phyloP scores from a whole-genome alignment of 1,140 invertebrate species.

The Araneus ventricosus region DNA sequence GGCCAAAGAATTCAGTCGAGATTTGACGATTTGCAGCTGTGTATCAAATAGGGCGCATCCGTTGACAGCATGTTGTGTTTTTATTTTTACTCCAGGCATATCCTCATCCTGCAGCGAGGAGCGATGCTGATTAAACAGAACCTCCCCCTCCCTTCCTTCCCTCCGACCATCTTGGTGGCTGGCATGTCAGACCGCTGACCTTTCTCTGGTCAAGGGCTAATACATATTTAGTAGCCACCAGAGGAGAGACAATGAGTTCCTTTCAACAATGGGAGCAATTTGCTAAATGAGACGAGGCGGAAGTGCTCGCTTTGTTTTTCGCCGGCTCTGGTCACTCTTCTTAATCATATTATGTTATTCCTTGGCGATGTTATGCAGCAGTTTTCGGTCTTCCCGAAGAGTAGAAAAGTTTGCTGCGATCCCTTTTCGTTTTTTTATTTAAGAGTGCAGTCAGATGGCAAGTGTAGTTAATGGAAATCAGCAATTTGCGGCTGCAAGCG shows the following conservation, averaged over 20 bases:
- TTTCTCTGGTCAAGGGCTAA: conserved; percentile 13
- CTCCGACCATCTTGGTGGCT: not conserved
- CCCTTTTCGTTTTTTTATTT: too few species aligned
- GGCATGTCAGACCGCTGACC: conserved; percentile 4
- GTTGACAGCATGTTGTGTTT: not conserved
- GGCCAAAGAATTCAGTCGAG: not conserved
- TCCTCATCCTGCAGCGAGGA: not conserved
- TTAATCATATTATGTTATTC: conserved; percentile 25
- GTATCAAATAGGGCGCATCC: not conserved
- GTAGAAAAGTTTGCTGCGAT: not conserved
- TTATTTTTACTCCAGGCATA: not conserved
- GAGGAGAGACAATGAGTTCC: not conserved
- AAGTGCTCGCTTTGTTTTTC: not conserved
- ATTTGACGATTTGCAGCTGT: not conserved
- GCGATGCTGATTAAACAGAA: not conserved
- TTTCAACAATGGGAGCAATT: not conserved
- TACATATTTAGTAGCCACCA: conserved; percentile 15
- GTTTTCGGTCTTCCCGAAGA: not conserved
- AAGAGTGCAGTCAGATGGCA: too few species aligned
- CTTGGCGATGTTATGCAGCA: not conserved
- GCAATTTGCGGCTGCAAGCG: too few species aligned
- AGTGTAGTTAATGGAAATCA: too few species aligned
- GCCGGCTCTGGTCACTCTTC: not conserved
- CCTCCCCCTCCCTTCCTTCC: not conserved
- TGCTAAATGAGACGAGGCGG: not conserved